Evolutionary conservation across 2,888 invertebrate species (phyloP).

Genomic region (Drosophila aldrichi): DNA sequence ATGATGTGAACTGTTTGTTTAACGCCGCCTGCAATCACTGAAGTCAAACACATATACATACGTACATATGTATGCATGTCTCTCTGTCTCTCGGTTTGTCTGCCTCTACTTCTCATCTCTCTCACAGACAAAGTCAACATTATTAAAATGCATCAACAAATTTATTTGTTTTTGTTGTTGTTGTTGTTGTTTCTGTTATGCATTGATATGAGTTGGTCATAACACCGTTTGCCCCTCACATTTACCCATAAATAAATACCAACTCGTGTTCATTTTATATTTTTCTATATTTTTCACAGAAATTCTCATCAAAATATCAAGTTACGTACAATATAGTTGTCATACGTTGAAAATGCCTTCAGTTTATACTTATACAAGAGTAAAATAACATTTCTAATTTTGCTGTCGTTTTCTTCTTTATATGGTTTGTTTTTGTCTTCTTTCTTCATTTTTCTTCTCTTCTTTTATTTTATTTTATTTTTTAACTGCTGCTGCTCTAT

Average conservation of each 20-base stretch:
- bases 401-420: conserved; percentile 52
- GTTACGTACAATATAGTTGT: conserved; percentile 83
- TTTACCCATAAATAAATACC: conserved; percentile 54
- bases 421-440: conserved; percentile 18
- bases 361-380: conserved; percentile 77
- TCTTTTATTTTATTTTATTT: no score
- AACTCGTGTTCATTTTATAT: conserved; percentile 53
- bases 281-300: conserved; percentile 80
- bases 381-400: conserved; percentile 73
- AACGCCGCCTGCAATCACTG: conserved; percentile 68
- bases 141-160: conserved; percentile 47
- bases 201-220: background rate
- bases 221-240: background rate
- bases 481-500: conserved; percentile 19
- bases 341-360: conserved; percentile 77
- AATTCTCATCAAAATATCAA: conserved; percentile 84
- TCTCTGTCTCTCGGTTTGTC: background rate
- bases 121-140: conserved; percentile 59
- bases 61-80: background rate
- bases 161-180: conserved; percentile 11
- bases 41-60: conserved; percentile 31
- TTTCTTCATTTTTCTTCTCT: background rate
- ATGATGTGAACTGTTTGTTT: conserved; percentile 75
- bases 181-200: conserved; percentile 13
- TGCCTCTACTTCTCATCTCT: conserved; percentile 11